Evolutionary conservation across 2,113 vertebrate species (phyloP).

Genomic region (Centropus bengalensis): DNA sequence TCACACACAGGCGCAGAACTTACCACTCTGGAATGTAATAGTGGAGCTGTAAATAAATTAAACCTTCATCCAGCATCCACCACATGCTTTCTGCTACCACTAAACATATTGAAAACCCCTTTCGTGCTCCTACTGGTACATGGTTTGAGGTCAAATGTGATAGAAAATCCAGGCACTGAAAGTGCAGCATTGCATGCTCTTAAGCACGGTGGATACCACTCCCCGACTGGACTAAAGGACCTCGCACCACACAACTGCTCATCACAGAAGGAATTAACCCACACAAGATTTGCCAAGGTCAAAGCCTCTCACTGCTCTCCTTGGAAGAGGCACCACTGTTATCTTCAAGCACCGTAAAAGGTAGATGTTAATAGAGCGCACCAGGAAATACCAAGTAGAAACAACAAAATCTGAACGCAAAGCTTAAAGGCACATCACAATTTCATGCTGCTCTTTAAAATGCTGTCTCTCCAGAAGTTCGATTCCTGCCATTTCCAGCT

Average conservation of each 20-base stretch:
- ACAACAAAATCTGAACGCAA: neutral
- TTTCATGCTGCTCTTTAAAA: neutral
- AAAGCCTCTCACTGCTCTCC: neutral
- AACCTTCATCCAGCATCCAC: neutral
- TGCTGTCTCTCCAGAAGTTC: neutral
- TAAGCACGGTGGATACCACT: neutral
- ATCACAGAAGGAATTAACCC: neutral
- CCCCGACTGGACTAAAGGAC: neutral
- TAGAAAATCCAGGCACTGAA: neutral
- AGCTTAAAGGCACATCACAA: neutral
- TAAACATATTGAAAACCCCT: neutral
- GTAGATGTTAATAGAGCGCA: rapidly evolving
- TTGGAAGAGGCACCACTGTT: neutral
- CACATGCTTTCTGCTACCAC: neutral
- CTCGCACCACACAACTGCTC: no score
- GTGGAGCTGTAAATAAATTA: neutral
- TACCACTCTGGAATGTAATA: neutral
- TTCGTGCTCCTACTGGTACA: rapidly evolving
- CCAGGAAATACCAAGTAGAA: neutral
- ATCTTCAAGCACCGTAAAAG: neutral
- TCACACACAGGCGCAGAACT: neutral
- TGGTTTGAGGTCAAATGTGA: neutral
- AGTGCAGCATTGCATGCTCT: neutral
- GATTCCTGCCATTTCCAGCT: neutral
- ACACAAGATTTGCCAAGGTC: rapidly evolving